Percentiles rank a stretch among this genome's conserved stretches.
These are phyloP conservation scores for Adelges cooleyi DNA, from an alignment of 1,140 invertebrate species.

Conservation along the genomic window DNA sequence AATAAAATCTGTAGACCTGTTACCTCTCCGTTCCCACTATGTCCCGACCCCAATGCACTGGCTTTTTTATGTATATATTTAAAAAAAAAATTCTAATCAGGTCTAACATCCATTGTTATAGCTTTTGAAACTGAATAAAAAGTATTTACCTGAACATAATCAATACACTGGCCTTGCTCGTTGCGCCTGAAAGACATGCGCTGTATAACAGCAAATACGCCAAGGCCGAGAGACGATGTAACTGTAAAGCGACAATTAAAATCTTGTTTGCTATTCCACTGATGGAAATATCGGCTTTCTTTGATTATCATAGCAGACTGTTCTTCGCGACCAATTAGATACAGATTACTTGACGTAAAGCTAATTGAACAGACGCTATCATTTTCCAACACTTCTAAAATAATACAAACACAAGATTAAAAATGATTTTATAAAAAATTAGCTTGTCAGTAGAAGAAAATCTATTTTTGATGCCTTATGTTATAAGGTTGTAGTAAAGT, in stretches of 20 bases:
- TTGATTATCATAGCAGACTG: slow-evolving; percentile 6
- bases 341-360: background rate
- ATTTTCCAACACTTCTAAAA: slow-evolving; percentile 15
- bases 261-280: background rate
- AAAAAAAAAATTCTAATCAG: no score
- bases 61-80: no score
- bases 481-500: no score
- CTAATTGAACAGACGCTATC: slow-evolving; percentile 16
- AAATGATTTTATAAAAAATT: no score
- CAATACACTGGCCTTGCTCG: slow-evolving; percentile 1
- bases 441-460: no score
- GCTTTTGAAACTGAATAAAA: no score
- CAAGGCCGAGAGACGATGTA: background rate
- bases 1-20: no score
- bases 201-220: slow-evolving; percentile 18
- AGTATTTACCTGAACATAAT: slow-evolving; percentile 5
- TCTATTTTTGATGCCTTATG: no score
- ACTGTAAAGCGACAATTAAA: slow-evolving; percentile 14
- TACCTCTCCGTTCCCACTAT: no score
- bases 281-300: slow-evolving; percentile 7
- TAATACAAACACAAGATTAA: no score
- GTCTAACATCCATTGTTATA: no score
- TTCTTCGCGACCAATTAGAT: slow-evolving; percentile 11
- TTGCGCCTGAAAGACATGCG: slow-evolving; percentile 17
- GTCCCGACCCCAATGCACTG: no score